phyloP scores from a whole-genome alignment of 92 coral and sea anemone species.

The Blastomussa wellsi region DNA sequence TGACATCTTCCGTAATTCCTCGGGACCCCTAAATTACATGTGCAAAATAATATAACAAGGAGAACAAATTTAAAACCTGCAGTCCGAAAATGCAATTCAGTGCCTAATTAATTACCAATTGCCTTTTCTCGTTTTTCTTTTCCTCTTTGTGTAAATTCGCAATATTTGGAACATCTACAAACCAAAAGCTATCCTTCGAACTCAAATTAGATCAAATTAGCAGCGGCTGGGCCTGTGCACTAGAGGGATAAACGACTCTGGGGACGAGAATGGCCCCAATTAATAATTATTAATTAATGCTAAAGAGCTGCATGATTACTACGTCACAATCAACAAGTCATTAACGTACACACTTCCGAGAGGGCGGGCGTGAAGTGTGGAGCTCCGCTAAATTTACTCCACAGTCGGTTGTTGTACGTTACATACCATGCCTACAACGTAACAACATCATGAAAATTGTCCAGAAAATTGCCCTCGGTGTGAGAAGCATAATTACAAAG shows the following conservation, averaged over 20 bases:
- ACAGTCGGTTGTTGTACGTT: background rate
- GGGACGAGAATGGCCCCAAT: background rate
- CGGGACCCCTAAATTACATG: no score
- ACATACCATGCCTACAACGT: background rate
- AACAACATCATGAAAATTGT: background rate
- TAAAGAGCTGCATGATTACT: background rate
- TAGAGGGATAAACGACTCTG: no score
- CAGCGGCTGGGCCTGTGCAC: no score
- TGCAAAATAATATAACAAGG: no score
- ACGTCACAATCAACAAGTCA: conserved; percentile 20
- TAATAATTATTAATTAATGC: background rate
- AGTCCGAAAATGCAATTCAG: no score
- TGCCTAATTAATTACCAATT: no score
- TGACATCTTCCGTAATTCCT: no score
- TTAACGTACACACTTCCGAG: background rate
- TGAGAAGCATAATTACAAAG: background rate
- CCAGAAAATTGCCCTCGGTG: background rate
- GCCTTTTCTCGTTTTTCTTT: no score
- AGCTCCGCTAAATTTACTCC: background rate
- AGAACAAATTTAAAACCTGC: no score
- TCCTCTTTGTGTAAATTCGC: no score
- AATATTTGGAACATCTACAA: background rate
- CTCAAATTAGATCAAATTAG: no score
- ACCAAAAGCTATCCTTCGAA: no score
- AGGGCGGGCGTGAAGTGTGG: background rate